Conservation (phyloP, 2,797 vertebrate species). For the Thunnus albacares region DNA sequence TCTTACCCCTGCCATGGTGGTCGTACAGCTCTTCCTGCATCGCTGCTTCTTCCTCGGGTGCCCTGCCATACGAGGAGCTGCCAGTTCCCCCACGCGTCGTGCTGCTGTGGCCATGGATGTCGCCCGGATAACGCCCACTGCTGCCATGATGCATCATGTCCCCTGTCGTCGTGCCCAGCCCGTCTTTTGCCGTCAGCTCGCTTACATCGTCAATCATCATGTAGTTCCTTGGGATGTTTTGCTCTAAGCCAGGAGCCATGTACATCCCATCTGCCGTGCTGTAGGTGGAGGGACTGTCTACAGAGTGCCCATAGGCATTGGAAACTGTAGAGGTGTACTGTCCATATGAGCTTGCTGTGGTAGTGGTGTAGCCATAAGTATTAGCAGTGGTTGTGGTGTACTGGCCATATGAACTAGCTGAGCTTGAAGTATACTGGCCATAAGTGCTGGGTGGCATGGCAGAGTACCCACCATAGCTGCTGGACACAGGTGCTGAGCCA, state of each 20-base stretch:
- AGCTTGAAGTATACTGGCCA: constrained; percentile 82
- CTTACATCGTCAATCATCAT: constrained; percentile 99
- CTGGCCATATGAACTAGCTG: constrained; percentile 82
- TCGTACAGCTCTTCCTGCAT: constrained; percentile 96
- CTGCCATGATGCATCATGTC: constrained; percentile 88
- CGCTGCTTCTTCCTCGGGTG: constrained; percentile 92
- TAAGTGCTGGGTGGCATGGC: constrained; percentile 83
- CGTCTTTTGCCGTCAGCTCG: constrained; percentile 95
- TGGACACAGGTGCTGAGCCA: constrained; percentile 81
- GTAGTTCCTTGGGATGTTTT: constrained; percentile 96
- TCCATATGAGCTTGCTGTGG: constrained; percentile 86
- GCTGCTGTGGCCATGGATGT: constrained; percentile 84
- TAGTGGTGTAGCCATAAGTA: constrained; percentile 86
- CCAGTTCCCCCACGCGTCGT: constrained; percentile 83
- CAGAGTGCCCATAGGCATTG: constrained; percentile 87
- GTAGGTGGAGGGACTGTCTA: constrained; percentile 90
- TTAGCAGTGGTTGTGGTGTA: constrained; percentile 86
- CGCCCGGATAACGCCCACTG: constrained; percentile 84
- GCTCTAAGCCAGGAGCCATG: constrained; percentile 91
- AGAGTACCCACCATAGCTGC: constrained; percentile 84
- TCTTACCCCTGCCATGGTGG: constrained; percentile 93
- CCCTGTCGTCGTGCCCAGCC: constrained; percentile 84
- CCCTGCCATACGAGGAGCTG: constrained; percentile 93
- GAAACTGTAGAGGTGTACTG: constrained; percentile 85
- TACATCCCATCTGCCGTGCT: constrained; percentile 92